phyloP scores from a whole-genome alignment of 2,113 vertebrate genomes.

The Scolopax mira region DNA sequence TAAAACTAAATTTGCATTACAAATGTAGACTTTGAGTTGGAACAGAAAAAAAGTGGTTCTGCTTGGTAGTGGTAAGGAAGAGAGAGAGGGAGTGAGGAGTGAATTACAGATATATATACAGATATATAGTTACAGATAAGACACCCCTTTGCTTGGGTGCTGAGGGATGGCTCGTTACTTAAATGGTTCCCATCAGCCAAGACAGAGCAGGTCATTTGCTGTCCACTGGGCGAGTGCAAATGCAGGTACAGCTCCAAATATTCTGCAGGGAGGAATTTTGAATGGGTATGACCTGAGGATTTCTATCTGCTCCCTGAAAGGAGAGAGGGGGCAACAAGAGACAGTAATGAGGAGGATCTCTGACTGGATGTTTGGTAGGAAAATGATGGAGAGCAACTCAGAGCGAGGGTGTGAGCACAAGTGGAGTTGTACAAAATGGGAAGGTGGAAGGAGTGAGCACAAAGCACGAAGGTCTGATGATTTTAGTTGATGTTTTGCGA shows the following conservation, averaged over 20 bases:
- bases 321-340: neutral
- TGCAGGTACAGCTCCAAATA: neutral
- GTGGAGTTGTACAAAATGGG: neutral
- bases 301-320: neutral
- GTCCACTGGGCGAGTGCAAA: neutral
- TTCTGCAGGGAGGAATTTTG: neutral
- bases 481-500: neutral
- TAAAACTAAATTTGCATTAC: neutral
- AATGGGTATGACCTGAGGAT: neutral
- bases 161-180: neutral
- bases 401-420: neutral
- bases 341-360: neutral
- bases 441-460: neutral
- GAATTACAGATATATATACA: no score
- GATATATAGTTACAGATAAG: neutral
- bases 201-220: neutral
- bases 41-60: neutral
- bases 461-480: neutral
- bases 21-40: neutral
- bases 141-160: neutral
- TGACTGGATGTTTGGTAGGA: neutral
- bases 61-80: neutral
- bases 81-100: neutral
- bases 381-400: neutral
- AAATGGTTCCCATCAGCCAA: neutral